Percentiles rank a stretch among this genome's conserved stretches.
phyloP scores from a whole-genome alignment of 1,140 invertebrate genomes.

The Diabrotica virgifera region DNA sequence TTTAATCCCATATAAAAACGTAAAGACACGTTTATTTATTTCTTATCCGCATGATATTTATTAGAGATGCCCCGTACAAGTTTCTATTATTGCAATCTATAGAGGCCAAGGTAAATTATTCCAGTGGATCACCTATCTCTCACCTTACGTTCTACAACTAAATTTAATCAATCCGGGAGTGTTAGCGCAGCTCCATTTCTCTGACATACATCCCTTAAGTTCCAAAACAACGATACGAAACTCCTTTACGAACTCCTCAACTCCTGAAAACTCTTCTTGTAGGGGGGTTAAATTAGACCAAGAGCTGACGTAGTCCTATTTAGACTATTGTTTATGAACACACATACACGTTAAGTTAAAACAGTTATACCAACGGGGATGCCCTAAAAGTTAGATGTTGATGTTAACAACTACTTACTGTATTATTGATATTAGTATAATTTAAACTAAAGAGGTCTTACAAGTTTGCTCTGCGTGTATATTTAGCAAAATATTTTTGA shows the following conservation, averaged over 20 bases:
- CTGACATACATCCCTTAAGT: neutral
- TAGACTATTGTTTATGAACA: neutral
- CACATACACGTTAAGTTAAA: no score
- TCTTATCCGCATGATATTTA: no score
- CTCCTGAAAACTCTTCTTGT: neutral
- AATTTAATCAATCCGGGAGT: conserved; percentile 1
- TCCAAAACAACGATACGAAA: neutral
- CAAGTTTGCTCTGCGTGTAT: no score
- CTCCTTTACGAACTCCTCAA: neutral
- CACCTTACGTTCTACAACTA: neutral
- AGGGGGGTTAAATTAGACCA: neutral
- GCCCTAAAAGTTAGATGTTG: no score
- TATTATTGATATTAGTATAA: no score
- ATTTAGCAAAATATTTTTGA: no score
- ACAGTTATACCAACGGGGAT: no score
- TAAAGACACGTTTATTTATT: no score
- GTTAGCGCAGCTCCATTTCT: neutral
- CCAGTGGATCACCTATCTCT: neutral
- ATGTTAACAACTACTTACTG: no score
- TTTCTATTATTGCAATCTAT: neutral
- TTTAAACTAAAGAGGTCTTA: no score
- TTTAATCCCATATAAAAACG: no score
- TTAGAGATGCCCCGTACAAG: no score
- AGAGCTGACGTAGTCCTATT: neutral
- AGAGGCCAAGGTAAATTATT: neutral